Percentiles rank a stretch among this genome's conserved stretches.
Conservation (phyloP, 2,113 vertebrate species). For the Cottus gobio region DNA sequence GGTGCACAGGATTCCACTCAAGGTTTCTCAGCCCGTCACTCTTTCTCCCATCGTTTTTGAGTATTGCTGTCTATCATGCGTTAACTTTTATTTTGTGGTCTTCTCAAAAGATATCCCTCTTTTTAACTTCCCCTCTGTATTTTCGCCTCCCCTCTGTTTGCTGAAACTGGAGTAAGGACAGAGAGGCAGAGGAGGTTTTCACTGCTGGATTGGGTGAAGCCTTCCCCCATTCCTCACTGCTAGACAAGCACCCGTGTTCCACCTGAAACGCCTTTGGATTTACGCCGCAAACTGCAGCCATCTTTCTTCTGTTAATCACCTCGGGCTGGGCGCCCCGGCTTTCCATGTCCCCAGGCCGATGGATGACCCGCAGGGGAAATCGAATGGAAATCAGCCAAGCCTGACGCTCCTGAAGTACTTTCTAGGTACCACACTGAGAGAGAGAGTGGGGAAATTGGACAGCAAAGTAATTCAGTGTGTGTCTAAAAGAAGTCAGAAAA, state of each 20-base stretch:
- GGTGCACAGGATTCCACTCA: constrained; percentile 52
- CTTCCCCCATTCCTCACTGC: constrained; percentile 78
- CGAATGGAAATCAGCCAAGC: constrained; percentile 78
- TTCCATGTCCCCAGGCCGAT: constrained; percentile 66
- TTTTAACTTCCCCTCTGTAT: neutral
- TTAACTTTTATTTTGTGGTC: neutral
- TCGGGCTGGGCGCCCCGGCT: constrained; percentile 66
- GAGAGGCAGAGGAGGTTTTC: constrained; percentile 68
- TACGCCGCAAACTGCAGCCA: constrained; percentile 69
- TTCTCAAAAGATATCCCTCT: neutral
- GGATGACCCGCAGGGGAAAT: constrained; percentile 82
- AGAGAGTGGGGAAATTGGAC: constrained; percentile 34
- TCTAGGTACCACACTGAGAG: constrained; percentile 59
- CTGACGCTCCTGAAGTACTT: constrained; percentile 65
- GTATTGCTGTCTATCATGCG: neutral
- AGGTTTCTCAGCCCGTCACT: constrained; percentile 33
- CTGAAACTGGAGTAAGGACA: constrained; percentile 16
- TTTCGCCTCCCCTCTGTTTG: constrained; percentile 8
- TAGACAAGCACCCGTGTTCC: constrained; percentile 79
- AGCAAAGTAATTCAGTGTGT: constrained; percentile 46
- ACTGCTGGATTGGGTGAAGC: constrained; percentile 61
- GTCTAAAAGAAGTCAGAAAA: constrained; percentile 17
- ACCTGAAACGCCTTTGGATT: constrained; percentile 78
- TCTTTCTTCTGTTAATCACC: constrained; percentile 83
- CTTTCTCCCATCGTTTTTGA: neutral